phyloP scores from a whole-genome alignment of 2,888 invertebrate genomes.

The Heliconius ismenius region DNA sequence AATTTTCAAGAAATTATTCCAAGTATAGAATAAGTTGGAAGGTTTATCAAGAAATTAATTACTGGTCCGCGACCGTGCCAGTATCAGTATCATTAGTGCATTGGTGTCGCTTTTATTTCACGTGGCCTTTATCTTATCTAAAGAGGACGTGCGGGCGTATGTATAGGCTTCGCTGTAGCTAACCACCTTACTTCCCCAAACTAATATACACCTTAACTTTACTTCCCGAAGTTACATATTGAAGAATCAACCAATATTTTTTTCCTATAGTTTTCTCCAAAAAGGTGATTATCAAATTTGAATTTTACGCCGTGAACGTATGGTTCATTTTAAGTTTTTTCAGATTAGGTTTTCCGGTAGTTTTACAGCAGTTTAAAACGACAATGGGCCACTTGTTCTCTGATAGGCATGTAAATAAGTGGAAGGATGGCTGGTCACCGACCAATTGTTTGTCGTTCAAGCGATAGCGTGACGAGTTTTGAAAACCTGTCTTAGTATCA shows the following conservation, averaged over 20 bases:
- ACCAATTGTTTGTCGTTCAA: constrained; percentile 58
- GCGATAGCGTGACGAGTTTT: constrained; percentile 56
- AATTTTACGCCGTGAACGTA: constrained; percentile 40
- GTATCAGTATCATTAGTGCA: constrained; percentile 73
- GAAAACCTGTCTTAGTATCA: constrained; percentile 44
- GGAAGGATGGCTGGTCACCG: constrained; percentile 77
- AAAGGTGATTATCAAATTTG: constrained; percentile 41
- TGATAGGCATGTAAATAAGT: constrained; percentile 79
- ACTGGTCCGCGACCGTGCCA: constrained; percentile 61
- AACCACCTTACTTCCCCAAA: constrained; percentile 48
- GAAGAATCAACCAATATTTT: constrained; percentile 41
- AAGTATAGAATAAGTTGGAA: constrained; percentile 26
- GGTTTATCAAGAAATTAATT: constrained; percentile 65
- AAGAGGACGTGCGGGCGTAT: constrained; percentile 81
- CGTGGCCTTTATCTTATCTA: constrained; percentile 80
- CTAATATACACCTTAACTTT: constrained; percentile 48
- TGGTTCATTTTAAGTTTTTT: constrained; percentile 51
- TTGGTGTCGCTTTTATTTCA: constrained; percentile 76
- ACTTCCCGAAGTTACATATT: constrained; percentile 41
- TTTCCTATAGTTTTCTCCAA: constrained; percentile 60
- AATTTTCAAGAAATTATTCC: constrained; percentile 19
- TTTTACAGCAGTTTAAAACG: constrained; percentile 66
- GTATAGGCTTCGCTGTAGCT: constrained; percentile 67
- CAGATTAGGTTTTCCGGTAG: constrained; percentile 67
- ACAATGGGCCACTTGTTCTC: constrained; percentile 76